Evolutionary conservation across 2,113 vertebrate genomes (phyloP).

Genomic region (Epinephelus lanceolatus): DNA sequence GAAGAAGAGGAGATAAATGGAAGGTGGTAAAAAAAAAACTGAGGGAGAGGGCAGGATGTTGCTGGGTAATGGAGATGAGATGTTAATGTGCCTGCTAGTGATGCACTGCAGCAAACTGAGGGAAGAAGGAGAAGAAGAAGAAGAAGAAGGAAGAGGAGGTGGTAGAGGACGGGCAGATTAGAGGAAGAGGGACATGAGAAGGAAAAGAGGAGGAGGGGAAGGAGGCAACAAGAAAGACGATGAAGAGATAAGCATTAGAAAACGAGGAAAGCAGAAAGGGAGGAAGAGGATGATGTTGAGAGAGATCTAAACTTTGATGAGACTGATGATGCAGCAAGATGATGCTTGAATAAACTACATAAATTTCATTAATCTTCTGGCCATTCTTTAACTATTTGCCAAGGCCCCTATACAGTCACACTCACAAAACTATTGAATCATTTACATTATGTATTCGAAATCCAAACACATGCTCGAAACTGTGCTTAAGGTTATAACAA

Average conservation of each 20-base stretch:
- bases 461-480: neutral
- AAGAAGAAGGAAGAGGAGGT: conserved; percentile 43
- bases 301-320: conserved; percentile 42
- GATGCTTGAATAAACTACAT: conserved; percentile 47
- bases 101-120: conserved; percentile 81
- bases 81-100: conserved; percentile 77
- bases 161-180: conserved; percentile 38
- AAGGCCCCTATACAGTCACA: neutral
- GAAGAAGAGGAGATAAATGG: conserved; percentile 25
- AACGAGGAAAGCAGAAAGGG: neutral
- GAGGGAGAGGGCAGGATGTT: conserved; percentile 47
- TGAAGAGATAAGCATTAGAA: neutral
- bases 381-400: neutral
- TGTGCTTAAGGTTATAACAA: neutral
- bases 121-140: conserved; percentile 46
- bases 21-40: conserved; percentile 16
- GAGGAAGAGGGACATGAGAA: conserved; percentile 13
- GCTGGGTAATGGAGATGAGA: conserved; percentile 77
- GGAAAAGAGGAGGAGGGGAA: conserved; percentile 17
- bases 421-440: neutral
- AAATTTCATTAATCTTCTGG: neutral
- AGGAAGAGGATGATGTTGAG: conserved; percentile 18
- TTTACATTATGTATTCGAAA: neutral
- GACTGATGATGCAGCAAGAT: conserved; percentile 60
- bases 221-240: neutral